Percentiles rank a stretch among this genome's conserved stretches.
phyloP scores from a whole-genome alignment of 1,140 invertebrate species.

The Zaprionus inermis region DNA sequence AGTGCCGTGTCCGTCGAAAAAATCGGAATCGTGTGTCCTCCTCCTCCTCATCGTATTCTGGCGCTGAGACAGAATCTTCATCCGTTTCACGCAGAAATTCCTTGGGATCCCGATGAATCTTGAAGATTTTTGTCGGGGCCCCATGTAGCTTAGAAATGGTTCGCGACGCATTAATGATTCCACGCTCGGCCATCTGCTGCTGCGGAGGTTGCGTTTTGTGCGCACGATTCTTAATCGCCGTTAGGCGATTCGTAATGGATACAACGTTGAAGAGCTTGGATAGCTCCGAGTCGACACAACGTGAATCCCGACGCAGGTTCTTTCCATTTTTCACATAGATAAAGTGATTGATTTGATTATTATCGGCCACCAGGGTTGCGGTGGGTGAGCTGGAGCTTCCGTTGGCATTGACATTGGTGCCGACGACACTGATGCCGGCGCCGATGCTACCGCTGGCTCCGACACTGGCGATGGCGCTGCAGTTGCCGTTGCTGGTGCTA shows the following conservation, averaged over 20 bases:
- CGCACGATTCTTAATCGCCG: slow-evolving; percentile 61
- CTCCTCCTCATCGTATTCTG: slow-evolving; percentile 77
- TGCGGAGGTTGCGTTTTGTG: slow-evolving; percentile 30
- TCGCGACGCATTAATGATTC: slow-evolving; percentile 73
- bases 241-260: slow-evolving; percentile 72
- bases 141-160: slow-evolving; percentile 74
- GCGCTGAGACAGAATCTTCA: slow-evolving; percentile 80
- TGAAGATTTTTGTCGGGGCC: slow-evolving; percentile 70
- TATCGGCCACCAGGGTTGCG: slow-evolving; percentile 53
- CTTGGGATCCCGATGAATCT: slow-evolving; percentile 78
- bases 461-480: slow-evolving; percentile 37
- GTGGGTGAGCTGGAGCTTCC: slow-evolving; percentile 65
- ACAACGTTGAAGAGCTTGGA: slow-evolving; percentile 80
- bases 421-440: slow-evolving; percentile 8
- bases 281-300: slow-evolving; percentile 74
- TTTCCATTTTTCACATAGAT: slow-evolving; percentile 81
- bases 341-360: slow-evolving; percentile 75
- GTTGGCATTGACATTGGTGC: slow-evolving; percentile 27
- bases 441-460: slow-evolving; percentile 43
- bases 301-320: slow-evolving; percentile 76
- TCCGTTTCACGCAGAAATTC: slow-evolving; percentile 76
- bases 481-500: slow-evolving; percentile 38
- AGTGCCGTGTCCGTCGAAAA: slow-evolving; percentile 61
- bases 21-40: slow-evolving; percentile 72
- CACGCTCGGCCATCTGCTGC: slow-evolving; percentile 57